These are phyloP conservation scores for Sternarchorhynchus goeldii DNA, from an alignment of 2,797 vertebrate species.

Conservation along the genomic window DNA sequence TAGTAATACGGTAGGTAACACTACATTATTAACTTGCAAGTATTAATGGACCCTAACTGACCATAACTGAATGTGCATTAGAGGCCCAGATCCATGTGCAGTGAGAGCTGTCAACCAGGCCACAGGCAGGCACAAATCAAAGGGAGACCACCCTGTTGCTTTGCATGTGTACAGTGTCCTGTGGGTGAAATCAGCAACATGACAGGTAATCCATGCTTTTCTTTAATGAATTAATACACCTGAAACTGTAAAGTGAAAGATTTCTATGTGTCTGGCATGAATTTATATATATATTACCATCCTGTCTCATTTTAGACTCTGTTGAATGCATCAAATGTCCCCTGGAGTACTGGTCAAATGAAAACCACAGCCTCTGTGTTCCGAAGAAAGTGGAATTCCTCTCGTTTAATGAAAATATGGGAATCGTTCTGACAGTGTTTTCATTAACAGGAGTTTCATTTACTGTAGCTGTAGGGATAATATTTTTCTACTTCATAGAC, in stretches of 20 bases:
- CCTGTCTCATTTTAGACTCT: slow-evolving; percentile 65
- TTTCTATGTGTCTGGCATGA: background rate
- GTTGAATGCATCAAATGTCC: slow-evolving; percentile 70
- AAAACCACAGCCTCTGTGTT: slow-evolving; percentile 69
- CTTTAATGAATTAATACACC: background rate
- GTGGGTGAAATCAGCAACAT: slow-evolving; percentile 73
- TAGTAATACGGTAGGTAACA: slow-evolving; percentile 47
- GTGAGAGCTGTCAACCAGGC: slow-evolving; percentile 71
- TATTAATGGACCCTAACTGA: too few relatives aligned
- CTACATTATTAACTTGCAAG: too few relatives aligned
- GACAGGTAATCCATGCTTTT: slow-evolving; percentile 59
- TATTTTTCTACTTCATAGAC: slow-evolving; percentile 69
- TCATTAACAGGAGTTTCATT: slow-evolving; percentile 70
- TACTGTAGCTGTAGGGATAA: slow-evolving; percentile 61
- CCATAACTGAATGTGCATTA: slow-evolving; percentile 47
- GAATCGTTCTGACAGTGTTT: slow-evolving; percentile 65
- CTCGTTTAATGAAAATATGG: slow-evolving; percentile 75
- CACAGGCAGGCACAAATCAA: slow-evolving; percentile 71
- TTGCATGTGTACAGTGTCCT: slow-evolving; percentile 72
- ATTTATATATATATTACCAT: background rate
- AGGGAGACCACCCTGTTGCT: slow-evolving; percentile 76
- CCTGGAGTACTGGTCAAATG: slow-evolving; percentile 73
- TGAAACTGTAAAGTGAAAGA: background rate
- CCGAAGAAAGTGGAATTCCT: slow-evolving; percentile 76
- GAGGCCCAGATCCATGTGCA: slow-evolving; percentile 74